Evolutionary conservation across 1,140 invertebrate species (phyloP).

Genomic region (Drosophila trapezifrons): DNA sequence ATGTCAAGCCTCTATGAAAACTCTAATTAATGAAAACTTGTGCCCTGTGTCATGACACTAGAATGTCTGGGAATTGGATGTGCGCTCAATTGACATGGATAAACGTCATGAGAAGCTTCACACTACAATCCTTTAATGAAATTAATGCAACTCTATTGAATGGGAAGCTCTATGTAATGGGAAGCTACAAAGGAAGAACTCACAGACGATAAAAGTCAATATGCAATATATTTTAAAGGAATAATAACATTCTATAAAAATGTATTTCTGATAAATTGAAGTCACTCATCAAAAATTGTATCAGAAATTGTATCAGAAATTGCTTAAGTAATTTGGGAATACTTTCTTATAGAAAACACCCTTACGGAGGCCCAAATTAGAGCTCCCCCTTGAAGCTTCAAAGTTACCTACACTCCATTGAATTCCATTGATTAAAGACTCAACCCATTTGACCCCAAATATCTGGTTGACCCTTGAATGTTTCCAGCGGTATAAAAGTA

Average conservation of each 20-base stretch:
- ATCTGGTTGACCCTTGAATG: conserved; percentile 20
- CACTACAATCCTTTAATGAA: neutral
- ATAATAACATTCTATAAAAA: neutral
- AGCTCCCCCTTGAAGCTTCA: no score
- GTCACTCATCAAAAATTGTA: neutral
- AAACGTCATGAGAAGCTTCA: conserved; percentile 8
- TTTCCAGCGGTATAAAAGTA: conserved; percentile 44
- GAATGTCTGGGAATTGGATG: conserved; percentile 10
- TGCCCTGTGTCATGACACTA: no score
- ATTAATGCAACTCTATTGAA: neutral
- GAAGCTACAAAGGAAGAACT: neutral
- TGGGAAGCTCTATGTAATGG: neutral
- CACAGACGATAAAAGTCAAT: neutral
- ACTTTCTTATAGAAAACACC: no score
- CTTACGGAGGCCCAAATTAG: no score
- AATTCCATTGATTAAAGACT: conserved; percentile 8
- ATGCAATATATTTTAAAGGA: neutral
- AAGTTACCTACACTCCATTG: neutral
- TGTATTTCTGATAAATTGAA: neutral
- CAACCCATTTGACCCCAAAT: conserved; percentile 28
- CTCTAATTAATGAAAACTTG: no score
- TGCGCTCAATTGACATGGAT: conserved; percentile 21
- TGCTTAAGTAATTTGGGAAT: no score
- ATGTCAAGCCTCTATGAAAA: no score
- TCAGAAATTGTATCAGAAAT: neutral